Evolutionary conservation across 2,113 vertebrate species (phyloP).

Genomic region (Opisthocomus hoazin): DNA sequence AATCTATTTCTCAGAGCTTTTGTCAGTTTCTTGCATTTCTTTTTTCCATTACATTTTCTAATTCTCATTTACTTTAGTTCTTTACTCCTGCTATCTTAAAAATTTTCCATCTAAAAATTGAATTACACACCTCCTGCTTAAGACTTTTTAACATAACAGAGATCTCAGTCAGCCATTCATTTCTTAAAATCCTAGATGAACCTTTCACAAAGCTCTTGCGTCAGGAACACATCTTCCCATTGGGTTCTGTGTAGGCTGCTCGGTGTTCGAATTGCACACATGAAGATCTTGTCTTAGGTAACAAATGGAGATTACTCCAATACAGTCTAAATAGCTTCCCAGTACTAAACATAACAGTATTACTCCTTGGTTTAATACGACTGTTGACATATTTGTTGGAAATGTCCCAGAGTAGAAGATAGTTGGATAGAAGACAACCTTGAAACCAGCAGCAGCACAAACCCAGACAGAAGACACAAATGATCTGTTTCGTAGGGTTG

Average conservation of each 20-base stretch:
- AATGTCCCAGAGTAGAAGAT: neutral
- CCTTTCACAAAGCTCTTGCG: neutral
- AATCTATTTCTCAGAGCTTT: neutral
- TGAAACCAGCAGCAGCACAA: neutral
- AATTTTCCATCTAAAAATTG: slow-evolving; percentile 15
- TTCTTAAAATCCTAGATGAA: slow-evolving; percentile 13
- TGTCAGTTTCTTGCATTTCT: neutral
- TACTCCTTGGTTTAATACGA: neutral
- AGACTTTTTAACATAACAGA: neutral
- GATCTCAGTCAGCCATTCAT: neutral
- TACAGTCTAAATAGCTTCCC: neutral
- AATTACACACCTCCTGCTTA: slow-evolving; percentile 4
- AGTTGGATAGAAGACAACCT: neutral
- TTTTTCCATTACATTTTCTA: neutral
- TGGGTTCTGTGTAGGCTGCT: neutral
- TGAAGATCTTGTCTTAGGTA: neutral
- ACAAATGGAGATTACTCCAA: neutral
- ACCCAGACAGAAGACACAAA: neutral
- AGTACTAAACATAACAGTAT: neutral
- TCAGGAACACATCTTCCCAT: neutral
- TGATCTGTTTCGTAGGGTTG: neutral
- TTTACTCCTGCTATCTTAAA: slow-evolving; percentile 15
- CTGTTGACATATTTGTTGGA: neutral
- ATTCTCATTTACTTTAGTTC: slow-evolving; percentile 31
- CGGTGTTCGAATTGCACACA: neutral